Base-by-base conservation (phyloP, 2,113 vertebrate genomes). In the Bufo bufo region DNA sequence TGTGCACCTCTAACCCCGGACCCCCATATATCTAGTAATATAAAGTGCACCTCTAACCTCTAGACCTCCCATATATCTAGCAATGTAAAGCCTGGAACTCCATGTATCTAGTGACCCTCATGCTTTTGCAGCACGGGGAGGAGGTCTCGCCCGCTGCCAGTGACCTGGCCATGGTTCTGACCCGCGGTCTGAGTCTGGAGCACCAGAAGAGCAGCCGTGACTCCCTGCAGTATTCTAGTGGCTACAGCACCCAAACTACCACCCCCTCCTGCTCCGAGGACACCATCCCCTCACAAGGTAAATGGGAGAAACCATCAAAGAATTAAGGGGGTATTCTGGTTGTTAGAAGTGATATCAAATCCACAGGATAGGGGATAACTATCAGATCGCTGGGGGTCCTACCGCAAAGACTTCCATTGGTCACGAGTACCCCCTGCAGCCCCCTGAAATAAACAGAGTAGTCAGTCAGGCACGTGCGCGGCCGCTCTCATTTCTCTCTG, bases 211-310 rank as follows among this genome's bases (percentile, higher is more conserved):
- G 96, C 96, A 98, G 96, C 94, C 94, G 98, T 74, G 98, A 99
- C 93, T 99, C 97, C 0, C 94, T 99, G 93, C 97, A 99, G 89
- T 99, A 97, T 90, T 99, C 98, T 19, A 99, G 97, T 0, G 98
- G 98, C 86, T 99, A 99, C 92, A 99, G 98, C 96, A 99, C 97
- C 0, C 97, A 99, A 93, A 98, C 97, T 82, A 99, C 97, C 80
- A 99, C 98, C 0, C 98, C 98, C 0, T 99, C 97, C 63, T 99
- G 98, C 94, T 99, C 98, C 0, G 97, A 99, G 94, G 98, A 99
- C 93, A 99, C 98, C 85, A 99, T 99, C 89, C 97, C 98, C 52
- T 99, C 98, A 63, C 98, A 99, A 96, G 97, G 98, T 98, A 92
- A 72, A 10, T 6, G 0, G 11, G 10, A 16, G 12, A 47, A 72